Percentiles rank a stretch among this genome's conserved stretches.
Evolutionary conservation across 2,888 invertebrate genomes (phyloP).

Genomic region (Chrysolina americana): DNA sequence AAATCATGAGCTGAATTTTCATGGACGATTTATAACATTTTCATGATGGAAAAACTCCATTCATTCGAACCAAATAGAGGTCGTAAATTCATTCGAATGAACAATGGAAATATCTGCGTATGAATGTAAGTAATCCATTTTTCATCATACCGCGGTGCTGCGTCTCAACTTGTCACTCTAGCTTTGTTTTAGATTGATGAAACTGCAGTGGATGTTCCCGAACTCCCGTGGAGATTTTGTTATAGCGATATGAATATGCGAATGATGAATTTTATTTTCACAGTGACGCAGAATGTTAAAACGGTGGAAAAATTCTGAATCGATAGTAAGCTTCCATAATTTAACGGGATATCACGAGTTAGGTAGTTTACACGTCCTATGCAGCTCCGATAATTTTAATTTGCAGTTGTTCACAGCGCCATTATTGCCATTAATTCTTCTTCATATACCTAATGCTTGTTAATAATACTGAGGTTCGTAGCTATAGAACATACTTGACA

Average conservation of each 20-base stretch:
- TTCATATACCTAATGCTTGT: no score
- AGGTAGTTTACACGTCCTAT: no score
- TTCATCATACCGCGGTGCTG: constrained; percentile 43
- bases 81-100: constrained; percentile 38
- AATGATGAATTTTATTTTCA: neutral
- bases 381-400: no score
- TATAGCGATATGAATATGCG: constrained; percentile 19
- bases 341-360: no score
- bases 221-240: constrained; percentile 30
- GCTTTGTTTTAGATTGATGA: constrained; percentile 52
- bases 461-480: no score
- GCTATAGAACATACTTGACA: no score
- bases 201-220: constrained; percentile 45
- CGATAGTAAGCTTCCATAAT: neutral
- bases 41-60: constrained; percentile 30
- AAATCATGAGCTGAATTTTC: neutral
- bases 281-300: neutral
- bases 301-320: neutral
- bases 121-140: constrained; percentile 52
- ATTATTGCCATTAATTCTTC: no score
- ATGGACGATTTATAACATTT: constrained; percentile 3
- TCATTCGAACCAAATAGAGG: constrained; percentile 28
- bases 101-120: constrained; percentile 27
- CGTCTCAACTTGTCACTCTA: constrained; percentile 44
- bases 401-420: no score